Base-by-base conservation (phyloP, 2,113 vertebrate species). In the Hippocampus zosterae region DNA sequence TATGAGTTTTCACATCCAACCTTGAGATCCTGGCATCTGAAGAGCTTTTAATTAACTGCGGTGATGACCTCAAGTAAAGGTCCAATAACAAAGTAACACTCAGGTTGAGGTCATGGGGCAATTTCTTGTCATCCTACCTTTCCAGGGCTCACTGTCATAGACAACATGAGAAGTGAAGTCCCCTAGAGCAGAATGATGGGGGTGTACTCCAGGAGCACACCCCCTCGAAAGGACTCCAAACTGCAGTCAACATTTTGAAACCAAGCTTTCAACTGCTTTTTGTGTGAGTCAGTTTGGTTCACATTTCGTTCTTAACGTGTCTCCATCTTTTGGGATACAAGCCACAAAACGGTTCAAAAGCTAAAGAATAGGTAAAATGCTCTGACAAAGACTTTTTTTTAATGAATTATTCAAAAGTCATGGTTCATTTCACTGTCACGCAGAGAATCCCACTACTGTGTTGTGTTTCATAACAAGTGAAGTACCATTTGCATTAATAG, bases 401-500 rank as follows among this genome's bases (percentile, higher is more conserved):
- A 6, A n/a, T 11, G 2, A 10, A 52, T n/a, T 25, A 50, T 50
- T 25, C 52, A 44, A 19, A 40, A 11, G 5, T 5, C 21, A 4
- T 1, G 25, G 29, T 23, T 27, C 1, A 53, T 70, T 66, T 61
- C 21, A 25, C 69, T 66, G 18, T 62, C 42, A 33, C 21, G 29
- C 65, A n/a, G 19, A n/a, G 29, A 67, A 67, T 53, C 65, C 50
- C 27, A 12, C 1, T 23, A 40, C 29, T 53, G 19, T 65, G 42
- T 65, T 65, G 16, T 23, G 69, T n/a, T 78, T 50, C 70, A 72
- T 57, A 72, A n/a, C 40, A 53, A 13, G 48, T 44, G 52, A 59
- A 72, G 44, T 56, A 68, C 25, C 77, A 67, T 75, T 73, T 65
- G 65, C 27, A 16, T 37, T 69, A 69, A 76, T 65, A 65, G 73